Percentiles rank a stretch among this genome's conserved stretches.
Conservation (phyloP, 2,888 invertebrate species). For the Zaprionus bogoriensis region DNA sequence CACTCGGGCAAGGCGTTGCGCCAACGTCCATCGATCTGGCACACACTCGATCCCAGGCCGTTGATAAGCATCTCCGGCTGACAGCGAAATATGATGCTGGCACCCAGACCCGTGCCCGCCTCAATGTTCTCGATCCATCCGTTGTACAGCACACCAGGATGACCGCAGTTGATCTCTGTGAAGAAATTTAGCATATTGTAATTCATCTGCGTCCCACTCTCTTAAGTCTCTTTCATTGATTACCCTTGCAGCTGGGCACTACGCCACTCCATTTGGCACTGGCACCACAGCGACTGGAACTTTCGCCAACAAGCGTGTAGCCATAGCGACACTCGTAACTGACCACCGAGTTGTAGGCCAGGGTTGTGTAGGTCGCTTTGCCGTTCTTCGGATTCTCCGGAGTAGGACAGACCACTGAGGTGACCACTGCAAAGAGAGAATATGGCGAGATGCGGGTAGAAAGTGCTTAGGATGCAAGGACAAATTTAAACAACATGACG, state of each 20-base stretch:
- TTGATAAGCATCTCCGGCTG: slow-evolving; percentile 95
- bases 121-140: slow-evolving; percentile 97
- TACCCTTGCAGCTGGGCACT: slow-evolving; percentile 96
- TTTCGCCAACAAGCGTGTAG: slow-evolving; percentile 94
- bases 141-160: slow-evolving; percentile 96
- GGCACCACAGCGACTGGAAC: slow-evolving; percentile 95
- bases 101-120: slow-evolving; percentile 94
- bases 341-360: slow-evolving; percentile 97
- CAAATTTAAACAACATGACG: no score
- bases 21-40: slow-evolving; percentile 97
- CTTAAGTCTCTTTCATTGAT: no score
- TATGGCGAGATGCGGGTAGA: no score
- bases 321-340: slow-evolving; percentile 98
- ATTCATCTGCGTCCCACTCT: no score
- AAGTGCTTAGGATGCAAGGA: no score
- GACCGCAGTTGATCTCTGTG: slow-evolving; percentile 97
- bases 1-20: slow-evolving; percentile 96
- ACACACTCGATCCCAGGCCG: slow-evolving; percentile 94
- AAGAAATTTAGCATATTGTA: no score
- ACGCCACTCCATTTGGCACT: slow-evolving; percentile 97
- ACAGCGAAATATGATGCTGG: slow-evolving; percentile 96
- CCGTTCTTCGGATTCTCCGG: slow-evolving; percentile 97
- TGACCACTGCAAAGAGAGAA: slow-evolving; percentile 86
- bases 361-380: slow-evolving; percentile 94
- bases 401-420: slow-evolving; percentile 96